Evolutionary conservation across 2,888 invertebrate genomes (phyloP), one percentile per base, ranked within the genome.

Genomic region (Noctua janthina): DNA sequence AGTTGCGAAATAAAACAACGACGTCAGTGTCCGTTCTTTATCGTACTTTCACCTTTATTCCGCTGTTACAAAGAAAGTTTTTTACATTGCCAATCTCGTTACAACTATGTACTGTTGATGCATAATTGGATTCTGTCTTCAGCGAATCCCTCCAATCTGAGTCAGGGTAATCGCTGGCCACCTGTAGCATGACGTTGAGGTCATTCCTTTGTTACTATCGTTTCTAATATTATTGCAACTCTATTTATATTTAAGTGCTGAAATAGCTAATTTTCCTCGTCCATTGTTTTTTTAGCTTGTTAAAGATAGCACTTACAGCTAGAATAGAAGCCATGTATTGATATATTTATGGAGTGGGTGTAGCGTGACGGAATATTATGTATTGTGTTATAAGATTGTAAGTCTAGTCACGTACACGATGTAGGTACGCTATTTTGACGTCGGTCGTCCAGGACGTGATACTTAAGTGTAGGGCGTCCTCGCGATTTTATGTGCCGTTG

Each of bases 361-460:
- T 85, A 87, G 82, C 88, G 84, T 88, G 90, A 89, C 89, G 81
- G 81, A 88, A 90, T 90, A 92, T 92, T 88, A 90, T 90, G 90
- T 92, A 92, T 93, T 93, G 92, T 93, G 83, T 91, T 88, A 82
- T 76, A 78, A 79, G 78, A 90, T 93, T 92, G 81, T 86, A 84
- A 94, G 88, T 92, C 92, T 69, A 68, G 81, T 79, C 93, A 94
- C 93, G 93, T 91, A 68, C 68, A 73, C 62, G 71, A 86, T 86
- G 85, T 80, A 81, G 87, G 88, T 80, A 81, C 87, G 88, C 83
- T 88, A 80, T 85, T 83, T 89, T 92, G 91, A 91, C 90, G 92
- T 89, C 62, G 81, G 86, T 79, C 82, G 78, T 80, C 76, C 87
- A 88, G 85, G 89, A 91, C 87, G 86, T 89, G 90, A 87, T 84